These are phyloP conservation scores for Cichlasoma orientale DNA, from an alignment of 2,797 vertebrate genomes.

Conservation along the genomic window DNA sequence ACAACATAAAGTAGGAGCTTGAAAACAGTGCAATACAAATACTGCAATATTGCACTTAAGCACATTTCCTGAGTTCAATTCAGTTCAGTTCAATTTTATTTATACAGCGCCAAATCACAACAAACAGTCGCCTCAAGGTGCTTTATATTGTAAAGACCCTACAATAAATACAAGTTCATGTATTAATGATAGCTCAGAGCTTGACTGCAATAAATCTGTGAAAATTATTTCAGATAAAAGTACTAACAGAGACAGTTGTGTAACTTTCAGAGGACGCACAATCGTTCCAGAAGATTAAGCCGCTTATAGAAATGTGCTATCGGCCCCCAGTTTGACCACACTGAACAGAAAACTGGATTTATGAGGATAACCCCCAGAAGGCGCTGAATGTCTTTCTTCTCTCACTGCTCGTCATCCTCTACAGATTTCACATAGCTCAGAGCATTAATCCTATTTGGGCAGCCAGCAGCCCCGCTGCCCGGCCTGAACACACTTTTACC, in stretches of 20 bases:
- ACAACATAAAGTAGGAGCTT: not conserved
- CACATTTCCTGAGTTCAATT: not conserved
- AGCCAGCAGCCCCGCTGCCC: conserved; percentile 10
- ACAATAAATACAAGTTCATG: too few species aligned
- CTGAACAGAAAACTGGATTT: conserved; percentile 2
- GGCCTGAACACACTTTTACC: not conserved
- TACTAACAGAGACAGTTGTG: not conserved
- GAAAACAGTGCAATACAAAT: not conserved
- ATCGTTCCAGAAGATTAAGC: conserved; percentile 7
- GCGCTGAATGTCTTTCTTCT: conserved; percentile 8
- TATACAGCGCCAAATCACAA: too few species aligned
- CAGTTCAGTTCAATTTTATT: too few species aligned
- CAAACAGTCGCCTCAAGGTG: too few species aligned
- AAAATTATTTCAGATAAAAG: not conserved
- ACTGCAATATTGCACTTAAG: not conserved
- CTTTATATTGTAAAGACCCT: too few species aligned
- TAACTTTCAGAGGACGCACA: conserved; percentile 5
- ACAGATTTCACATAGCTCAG: conserved; percentile 31
- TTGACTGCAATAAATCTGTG: conserved; percentile 3
- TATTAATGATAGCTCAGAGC: not conserved
- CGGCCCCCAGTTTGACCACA: conserved; percentile 28
- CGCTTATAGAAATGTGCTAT: conserved; percentile 17
- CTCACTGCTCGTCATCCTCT: conserved; percentile 34
- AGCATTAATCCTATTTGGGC: conserved; percentile 47
- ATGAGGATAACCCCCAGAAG: conserved; percentile 15